These are phyloP conservation scores for Suncus etruscus DNA, from an alignment of 2,113 vertebrate species.

Conservation along the genomic window DNA sequence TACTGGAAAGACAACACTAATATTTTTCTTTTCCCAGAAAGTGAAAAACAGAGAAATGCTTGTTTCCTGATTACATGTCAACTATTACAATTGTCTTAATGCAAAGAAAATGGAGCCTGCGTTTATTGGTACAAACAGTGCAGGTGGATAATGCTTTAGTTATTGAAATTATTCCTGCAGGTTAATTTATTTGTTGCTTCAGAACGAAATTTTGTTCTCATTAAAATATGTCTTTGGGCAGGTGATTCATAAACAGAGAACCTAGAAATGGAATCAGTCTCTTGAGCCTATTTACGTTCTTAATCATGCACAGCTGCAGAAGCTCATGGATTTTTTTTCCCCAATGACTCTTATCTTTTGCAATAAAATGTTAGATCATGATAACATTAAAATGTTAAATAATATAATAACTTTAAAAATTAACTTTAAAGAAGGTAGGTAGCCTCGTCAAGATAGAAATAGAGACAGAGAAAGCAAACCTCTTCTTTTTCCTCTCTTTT, in stretches of 20 bases:
- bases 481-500: not conserved
- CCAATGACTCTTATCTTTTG: conserved; percentile 52
- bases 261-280: conserved; percentile 52
- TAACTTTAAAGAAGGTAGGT: conserved; percentile 7
- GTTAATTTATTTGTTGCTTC: conserved; percentile 74
- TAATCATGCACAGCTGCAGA: conserved; percentile 74
- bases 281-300: conserved; percentile 70
- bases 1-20: conserved; percentile 57
- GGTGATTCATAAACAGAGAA: conserved; percentile 69
- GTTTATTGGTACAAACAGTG: not conserved
- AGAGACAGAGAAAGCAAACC: not conserved
- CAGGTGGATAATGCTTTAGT: not conserved
- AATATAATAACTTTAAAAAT: conserved; percentile 12
- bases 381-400: conserved; percentile 21
- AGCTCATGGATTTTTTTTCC: conserved; percentile 36
- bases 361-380: not conserved
- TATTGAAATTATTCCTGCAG: not conserved
- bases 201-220: conserved; percentile 68
- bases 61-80: conserved; percentile 40
- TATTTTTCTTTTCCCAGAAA: conserved; percentile 66
- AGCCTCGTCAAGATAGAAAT: not conserved
- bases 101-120: conserved; percentile 32
- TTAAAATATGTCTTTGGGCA: conserved; percentile 64
- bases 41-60: conserved; percentile 51
- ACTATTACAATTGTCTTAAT: conserved; percentile 28